Evolutionary conservation across 2,113 vertebrate species (phyloP).

Genomic region (Aleadryas rufinucha): DNA sequence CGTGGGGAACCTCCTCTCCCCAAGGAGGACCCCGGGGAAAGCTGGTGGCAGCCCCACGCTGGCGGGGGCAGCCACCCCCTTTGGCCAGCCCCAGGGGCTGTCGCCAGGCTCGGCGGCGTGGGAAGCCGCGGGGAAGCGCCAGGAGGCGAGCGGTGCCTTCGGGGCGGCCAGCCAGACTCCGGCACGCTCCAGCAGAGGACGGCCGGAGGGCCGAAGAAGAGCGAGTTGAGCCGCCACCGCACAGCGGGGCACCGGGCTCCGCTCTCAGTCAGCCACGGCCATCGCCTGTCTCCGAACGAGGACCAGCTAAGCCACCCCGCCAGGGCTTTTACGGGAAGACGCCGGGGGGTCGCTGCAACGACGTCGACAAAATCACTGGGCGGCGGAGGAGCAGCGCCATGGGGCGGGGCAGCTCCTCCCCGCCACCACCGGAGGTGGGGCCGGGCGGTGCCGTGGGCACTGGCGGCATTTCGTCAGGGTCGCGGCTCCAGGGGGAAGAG

Average conservation of each 20-base stretch:
- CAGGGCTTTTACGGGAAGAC: accelerated
- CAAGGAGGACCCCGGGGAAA: too few species aligned
- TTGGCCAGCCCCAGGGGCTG: not conserved
- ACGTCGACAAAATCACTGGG: accelerated
- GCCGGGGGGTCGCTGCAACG: accelerated
- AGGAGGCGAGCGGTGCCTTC: not conserved
- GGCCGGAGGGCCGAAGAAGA: not conserved
- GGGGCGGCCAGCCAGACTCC: not conserved
- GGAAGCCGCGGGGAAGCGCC: too few species aligned
- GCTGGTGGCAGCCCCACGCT: not conserved
- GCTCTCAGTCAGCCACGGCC: not conserved
- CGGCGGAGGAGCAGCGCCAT: not conserved
- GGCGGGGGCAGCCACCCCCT: not conserved
- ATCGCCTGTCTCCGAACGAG: accelerated
- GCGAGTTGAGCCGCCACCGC: not conserved
- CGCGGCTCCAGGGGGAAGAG: accelerated
- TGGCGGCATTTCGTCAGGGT: not conserved
- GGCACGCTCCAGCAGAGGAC: not conserved
- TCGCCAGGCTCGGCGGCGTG: not conserved
- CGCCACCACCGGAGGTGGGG: not conserved
- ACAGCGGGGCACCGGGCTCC: not conserved
- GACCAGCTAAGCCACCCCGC: accelerated
- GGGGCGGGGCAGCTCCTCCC: conserved; percentile 3
- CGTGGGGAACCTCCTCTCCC: not conserved
- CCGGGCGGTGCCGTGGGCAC: not conserved